Evolutionary conservation across 1,140 invertebrate species (phyloP).

Genomic region (Asbolus verrucosus): DNA sequence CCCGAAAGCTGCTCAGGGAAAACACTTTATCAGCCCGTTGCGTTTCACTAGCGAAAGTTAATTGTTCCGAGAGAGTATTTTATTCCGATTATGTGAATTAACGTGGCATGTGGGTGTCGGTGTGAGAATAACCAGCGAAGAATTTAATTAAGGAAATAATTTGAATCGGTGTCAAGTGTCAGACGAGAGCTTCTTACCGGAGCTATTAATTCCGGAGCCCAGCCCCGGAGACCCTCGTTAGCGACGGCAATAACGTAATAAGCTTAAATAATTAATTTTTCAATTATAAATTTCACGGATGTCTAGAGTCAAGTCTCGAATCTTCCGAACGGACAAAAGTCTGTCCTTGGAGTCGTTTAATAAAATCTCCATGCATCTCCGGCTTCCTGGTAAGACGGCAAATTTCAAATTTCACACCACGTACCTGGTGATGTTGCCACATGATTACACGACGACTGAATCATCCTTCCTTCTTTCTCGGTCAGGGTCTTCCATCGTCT

Average conservation of each 20-base stretch:
- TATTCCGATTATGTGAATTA: no score
- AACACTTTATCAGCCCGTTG: neutral
- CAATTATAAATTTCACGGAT: neutral
- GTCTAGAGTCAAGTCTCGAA: neutral
- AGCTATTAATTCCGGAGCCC: neutral
- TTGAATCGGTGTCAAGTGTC: slow-evolving; percentile 19
- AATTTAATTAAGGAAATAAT: slow-evolving; percentile 25
- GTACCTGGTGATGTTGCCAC: slow-evolving; percentile 20
- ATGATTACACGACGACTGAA: slow-evolving; percentile 28
- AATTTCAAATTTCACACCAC: slow-evolving; percentile 39
- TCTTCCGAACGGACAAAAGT: neutral
- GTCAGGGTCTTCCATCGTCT: slow-evolving; percentile 32
- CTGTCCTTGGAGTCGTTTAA: slow-evolving; percentile 13
- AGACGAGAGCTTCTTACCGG: neutral
- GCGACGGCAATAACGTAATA: neutral
- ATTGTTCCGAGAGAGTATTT: no score
- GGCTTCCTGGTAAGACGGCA: slow-evolving; percentile 25
- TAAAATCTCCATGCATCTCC: slow-evolving; percentile 16
- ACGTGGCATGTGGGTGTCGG: no score
- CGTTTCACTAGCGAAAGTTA: slow-evolving; percentile 24
- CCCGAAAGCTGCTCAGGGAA: no score
- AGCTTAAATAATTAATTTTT: slow-evolving; percentile 10
- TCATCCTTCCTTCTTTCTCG: slow-evolving; percentile 39
- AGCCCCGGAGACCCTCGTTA: neutral
- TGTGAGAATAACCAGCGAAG: no score